phyloP scores from a whole-genome alignment of 2,888 invertebrate genomes.

The Achlya flavicornis region DNA sequence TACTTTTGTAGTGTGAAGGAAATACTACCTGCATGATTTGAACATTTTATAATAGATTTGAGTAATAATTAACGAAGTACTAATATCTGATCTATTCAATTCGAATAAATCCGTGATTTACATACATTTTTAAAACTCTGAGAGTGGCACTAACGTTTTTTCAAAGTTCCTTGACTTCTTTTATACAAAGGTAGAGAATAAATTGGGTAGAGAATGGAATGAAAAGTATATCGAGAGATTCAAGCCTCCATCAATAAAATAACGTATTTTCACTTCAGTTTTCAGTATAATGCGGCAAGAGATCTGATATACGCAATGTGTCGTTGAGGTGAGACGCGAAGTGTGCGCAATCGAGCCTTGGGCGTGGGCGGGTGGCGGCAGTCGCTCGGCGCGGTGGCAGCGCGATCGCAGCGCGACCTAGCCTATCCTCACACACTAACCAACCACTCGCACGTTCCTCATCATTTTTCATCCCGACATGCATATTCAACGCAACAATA shows the following conservation, averaged over 20 bases:
- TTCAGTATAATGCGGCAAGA: constrained; percentile 62
- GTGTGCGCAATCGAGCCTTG: constrained; percentile 24
- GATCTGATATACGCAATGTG: constrained; percentile 74
- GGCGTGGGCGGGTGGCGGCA: constrained; percentile 17
- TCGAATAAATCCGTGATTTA: too few species aligned
- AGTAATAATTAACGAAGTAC: background rate
- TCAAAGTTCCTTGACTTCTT: too few species aligned
- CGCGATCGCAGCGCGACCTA: constrained; percentile 27
- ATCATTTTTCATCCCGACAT: constrained; percentile 82
- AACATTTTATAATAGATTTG: background rate
- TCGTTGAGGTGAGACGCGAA: constrained; percentile 44
- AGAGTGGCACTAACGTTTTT: too few species aligned
- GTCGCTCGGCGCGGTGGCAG: background rate
- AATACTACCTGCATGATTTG: background rate
- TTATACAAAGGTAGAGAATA: too few species aligned
- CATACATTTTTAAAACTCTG: too few species aligned
- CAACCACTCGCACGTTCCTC: constrained; percentile 64
- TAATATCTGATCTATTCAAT: too few species aligned
- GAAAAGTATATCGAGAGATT: too few species aligned
- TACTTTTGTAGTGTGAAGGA: constrained; percentile 23
- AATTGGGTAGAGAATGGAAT: too few species aligned
- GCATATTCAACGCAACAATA: constrained; percentile 82
- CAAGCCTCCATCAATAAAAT: too few species aligned
- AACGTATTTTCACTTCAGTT: constrained; percentile 26
- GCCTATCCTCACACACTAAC: constrained; percentile 51